These are phyloP conservation scores for Malacoctenus gilli DNA, from an alignment of 2,797 vertebrate genomes.

Conservation along the genomic window DNA sequence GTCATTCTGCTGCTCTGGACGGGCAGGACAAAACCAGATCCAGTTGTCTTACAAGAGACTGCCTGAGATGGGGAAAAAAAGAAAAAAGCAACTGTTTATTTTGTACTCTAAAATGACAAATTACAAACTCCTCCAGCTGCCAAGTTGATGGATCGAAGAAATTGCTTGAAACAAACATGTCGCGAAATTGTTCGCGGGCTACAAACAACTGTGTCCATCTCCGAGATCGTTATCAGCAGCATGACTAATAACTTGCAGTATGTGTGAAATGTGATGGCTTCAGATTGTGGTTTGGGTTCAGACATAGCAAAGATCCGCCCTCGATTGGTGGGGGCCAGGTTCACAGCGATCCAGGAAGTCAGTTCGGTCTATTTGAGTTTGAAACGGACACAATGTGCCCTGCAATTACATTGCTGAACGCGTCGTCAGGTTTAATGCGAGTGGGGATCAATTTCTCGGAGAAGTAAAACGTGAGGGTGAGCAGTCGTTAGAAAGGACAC, in stretches of 20 bases:
- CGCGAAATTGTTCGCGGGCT: background rate
- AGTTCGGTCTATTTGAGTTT: slow-evolving; percentile 31
- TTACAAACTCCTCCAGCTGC: too few species aligned
- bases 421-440: slow-evolving; percentile 33
- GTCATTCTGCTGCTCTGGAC: slow-evolving; percentile 44
- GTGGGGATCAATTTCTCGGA: slow-evolving; percentile 25
- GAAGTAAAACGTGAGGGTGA: slow-evolving; percentile 7
- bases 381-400: slow-evolving; percentile 35
- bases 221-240: slow-evolving; percentile 18
- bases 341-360: slow-evolving; percentile 31
- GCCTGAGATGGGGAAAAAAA: too few species aligned
- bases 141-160: too few species aligned
- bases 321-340: slow-evolving; percentile 21
- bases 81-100: too few species aligned
- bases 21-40: slow-evolving; percentile 17
- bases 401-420: slow-evolving; percentile 44
- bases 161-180: slow-evolving; percentile 1
- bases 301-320: slow-evolving; percentile 1
- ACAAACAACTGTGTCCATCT: slow-evolving; percentile 7
- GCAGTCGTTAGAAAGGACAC: slow-evolving; percentile 13
- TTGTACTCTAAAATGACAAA: too few species aligned
- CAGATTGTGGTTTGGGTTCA: slow-evolving; percentile 29
- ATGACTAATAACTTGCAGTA: slow-evolving; percentile 24
- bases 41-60: slow-evolving; percentile 36
- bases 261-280: slow-evolving; percentile 26